Conservation (phyloP, 2,113 vertebrate genomes). For the Phainopepla nitens region DNA sequence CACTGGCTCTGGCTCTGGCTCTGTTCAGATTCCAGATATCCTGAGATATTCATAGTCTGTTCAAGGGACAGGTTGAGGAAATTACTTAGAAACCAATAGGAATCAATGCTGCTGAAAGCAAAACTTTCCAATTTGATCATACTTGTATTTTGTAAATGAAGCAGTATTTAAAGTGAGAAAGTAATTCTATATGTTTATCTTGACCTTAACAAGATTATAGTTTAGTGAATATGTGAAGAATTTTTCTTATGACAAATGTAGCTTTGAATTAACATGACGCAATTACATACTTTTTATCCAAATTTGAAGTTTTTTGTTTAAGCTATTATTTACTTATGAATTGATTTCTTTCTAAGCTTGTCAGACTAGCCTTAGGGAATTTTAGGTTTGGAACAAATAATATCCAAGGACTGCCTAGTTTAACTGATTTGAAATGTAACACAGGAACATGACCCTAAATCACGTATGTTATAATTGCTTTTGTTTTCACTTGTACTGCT, state of each 20-base stretch:
- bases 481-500: not conserved
- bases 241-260: not conserved
- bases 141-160: not conserved
- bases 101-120: not conserved
- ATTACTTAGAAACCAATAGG: not conserved
- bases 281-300: not conserved
- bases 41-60: not conserved
- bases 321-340: not conserved
- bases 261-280: not conserved
- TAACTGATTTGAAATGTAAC: not conserved
- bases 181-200: not conserved
- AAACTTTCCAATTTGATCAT: not conserved
- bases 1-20: not conserved
- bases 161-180: not conserved
- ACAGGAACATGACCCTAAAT: not conserved
- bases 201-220: not conserved
- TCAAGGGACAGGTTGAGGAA: not conserved
- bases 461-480: not conserved
- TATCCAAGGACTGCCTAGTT: not conserved
- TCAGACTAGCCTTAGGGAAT: not conserved
- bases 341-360: not conserved
- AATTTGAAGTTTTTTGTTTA: not conserved
- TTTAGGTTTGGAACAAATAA: not conserved
- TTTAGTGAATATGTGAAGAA: not conserved
- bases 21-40: not conserved